Conservation (phyloP, 2,888 invertebrate genomes). For the Dryobota labecula region DNA sequence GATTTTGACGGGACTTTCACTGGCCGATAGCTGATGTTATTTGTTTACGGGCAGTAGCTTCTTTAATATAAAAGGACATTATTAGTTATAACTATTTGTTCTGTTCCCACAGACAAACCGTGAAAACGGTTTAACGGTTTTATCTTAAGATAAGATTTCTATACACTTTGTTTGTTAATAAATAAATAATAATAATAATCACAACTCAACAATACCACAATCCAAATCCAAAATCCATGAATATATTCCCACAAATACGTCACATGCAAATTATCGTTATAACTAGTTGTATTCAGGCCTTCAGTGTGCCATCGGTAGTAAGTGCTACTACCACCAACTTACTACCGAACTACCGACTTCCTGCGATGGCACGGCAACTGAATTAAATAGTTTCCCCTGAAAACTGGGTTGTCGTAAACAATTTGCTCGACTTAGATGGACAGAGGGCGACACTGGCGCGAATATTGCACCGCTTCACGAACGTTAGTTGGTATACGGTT, state of each 20-base stretch:
- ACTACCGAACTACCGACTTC: constrained; percentile 74
- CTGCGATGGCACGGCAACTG: constrained; percentile 77
- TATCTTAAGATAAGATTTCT: too few relatives aligned
- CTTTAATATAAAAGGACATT: too few relatives aligned
- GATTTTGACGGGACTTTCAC: too few relatives aligned
- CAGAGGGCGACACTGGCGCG: constrained; percentile 65
- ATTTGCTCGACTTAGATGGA: constrained; percentile 77
- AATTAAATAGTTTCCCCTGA: constrained; percentile 85
- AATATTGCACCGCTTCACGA: constrained; percentile 64
- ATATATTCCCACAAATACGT: constrained; percentile 31
- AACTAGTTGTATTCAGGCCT: constrained; percentile 49
- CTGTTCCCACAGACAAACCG: too few relatives aligned
- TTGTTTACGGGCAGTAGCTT: too few relatives aligned
- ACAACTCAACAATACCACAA: constrained; percentile 3
- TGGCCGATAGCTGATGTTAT: too few relatives aligned
- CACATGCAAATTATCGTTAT: constrained; percentile 52
- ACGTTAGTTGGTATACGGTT: constrained; percentile 46
- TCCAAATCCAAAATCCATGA: not conserved
- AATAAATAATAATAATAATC: too few relatives aligned
- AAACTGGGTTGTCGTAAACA: constrained; percentile 86
- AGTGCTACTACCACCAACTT: constrained; percentile 79
- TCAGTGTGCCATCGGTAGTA: constrained; percentile 60
- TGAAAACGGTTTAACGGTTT: too few relatives aligned
- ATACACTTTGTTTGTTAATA: too few relatives aligned
- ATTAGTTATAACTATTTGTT: too few relatives aligned